Evolutionary conservation across 1,140 invertebrate genomes (phyloP), one percentile per base, ranked within the genome.

Genomic region (Leucophenga varia): DNA sequence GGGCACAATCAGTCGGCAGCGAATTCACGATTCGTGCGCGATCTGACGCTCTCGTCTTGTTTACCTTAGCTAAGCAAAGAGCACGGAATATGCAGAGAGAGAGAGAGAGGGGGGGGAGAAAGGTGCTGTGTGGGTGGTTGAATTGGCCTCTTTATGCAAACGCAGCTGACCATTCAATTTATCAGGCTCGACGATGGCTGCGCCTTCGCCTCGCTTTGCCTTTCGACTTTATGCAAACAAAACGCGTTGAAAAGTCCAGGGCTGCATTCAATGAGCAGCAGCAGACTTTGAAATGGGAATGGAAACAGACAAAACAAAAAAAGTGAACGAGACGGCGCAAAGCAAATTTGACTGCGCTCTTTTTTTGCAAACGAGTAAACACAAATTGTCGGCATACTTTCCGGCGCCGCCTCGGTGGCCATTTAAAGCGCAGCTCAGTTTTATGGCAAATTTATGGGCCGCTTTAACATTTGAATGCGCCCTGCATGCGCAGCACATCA

Each of bases 111-210:
- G 12, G 7, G 10, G 10, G 3, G 5, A 28, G 21, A 3, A n/a
- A 5, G 4, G 41, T 20, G 38, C 52, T 40, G 45, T 21, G 13
- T 14, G 20, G n/a, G 10, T 14, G 22, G 18, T 47, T 37, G 43
- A 46, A 36, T 40, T 43, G 32, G 50, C 34, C 59, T 52, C 47
- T 65, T 65, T 67, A 58, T 65, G 56, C 48, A 49, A 59, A 59
- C 63, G 53, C 59, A 61, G 43, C 53, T 67, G 59, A 57, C 63
- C 63, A 61, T 67, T 67, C 56, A 59, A 67, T 67, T 67, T 65
- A 67, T 68, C 63, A 67, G 59, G 59, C 63, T 65, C 55, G 55
- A 48, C 55, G 47, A 37, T 30, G 18, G 19, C 12, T 20, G 16
- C 19, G 22, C 20, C n/a, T n/a, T n/a, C n/a, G n/a, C n/a, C n/a